A percentile compares a stretch with the other conserved stretches of the same genome.
phyloP scores from a whole-genome alignment of 1,140 invertebrate genomes.

The Teleopsis dalmanni region DNA sequence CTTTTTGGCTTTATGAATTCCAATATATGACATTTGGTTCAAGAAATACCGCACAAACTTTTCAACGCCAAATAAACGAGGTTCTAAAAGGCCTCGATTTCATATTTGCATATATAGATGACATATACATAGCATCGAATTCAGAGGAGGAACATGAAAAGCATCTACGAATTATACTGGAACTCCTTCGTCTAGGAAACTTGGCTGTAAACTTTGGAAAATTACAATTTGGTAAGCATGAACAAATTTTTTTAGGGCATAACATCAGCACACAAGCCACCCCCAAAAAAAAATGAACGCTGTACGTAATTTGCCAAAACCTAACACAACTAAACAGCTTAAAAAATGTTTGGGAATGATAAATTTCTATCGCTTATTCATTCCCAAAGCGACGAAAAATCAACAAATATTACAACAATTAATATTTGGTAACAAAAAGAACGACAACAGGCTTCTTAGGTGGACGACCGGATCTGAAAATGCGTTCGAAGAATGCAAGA shows the following conservation, averaged over 20 bases:
- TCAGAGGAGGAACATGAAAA: constrained; percentile 23
- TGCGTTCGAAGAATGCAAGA: constrained; percentile 1
- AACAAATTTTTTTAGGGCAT: constrained; percentile 22
- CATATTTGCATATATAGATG: constrained; percentile 42
- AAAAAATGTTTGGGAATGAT: not conserved
- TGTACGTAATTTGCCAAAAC: not conserved
- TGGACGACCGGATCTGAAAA: not conserved
- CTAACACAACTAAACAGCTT: not conserved
- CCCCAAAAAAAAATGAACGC: not conserved
- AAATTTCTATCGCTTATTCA: constrained; percentile 1
- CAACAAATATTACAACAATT: not conserved
- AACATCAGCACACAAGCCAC: not conserved
- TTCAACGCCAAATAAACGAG: constrained; percentile 47
- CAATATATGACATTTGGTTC: constrained; percentile 40
- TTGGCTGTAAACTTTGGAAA: constrained; percentile 25
- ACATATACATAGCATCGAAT: constrained; percentile 46
- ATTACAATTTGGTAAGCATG: constrained; percentile 19
- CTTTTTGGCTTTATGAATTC: constrained; percentile 43
- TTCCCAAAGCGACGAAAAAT: not conserved
- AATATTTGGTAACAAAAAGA: not conserved
- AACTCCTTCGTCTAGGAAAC: constrained; percentile 17
- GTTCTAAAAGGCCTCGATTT: constrained; percentile 38
- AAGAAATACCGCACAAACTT: constrained; percentile 38
- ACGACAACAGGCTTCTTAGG: not conserved
- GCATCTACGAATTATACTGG: constrained; percentile 21